Base-by-base conservation (phyloP, 2,797 vertebrate species). In the Lacerta bilineata region DNA sequence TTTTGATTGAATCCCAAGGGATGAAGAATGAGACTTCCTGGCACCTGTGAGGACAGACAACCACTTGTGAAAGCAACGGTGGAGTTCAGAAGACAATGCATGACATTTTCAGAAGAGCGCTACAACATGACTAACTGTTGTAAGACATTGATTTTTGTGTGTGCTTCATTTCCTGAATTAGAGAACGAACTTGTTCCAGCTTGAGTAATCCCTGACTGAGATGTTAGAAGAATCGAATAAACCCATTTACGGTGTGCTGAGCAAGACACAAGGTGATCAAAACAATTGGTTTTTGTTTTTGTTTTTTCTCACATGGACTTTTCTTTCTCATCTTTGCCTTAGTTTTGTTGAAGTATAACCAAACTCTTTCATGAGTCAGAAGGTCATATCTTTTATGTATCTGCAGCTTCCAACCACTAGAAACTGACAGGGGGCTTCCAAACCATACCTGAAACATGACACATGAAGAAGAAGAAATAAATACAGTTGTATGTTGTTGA, bases 181-280 rank as follows among this genome's bases (percentile, higher is more conserved):
- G 86, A 88, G 29, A 88, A 86, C 50, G 79, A 90, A n/a, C 5
- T 85, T 93, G 1, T 80, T 89, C 87, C 25, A 69, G 81, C 90
- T 43, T 25, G 7, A 74, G 0, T 61, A 87, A 89, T n/a, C 8
- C 86, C 39, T 13, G 89, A 25, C 64, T 87, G 3, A 18, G 85
- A 83, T 68, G 36, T 86, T 83, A 41, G 66, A 90, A 81, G 23
- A 88, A 87, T 83, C 23, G 0, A 33, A 80, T 41, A 80, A 81
- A 80, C 41, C 0, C 50, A 87, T 89, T 80, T 83, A 83, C 86
- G 91, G 2, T 5, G 87, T 90, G 89, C 0, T 88, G 75, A 69
- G 0, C 74, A 88, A 71, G 9, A 86, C 89, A 29, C 3, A 85
- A 83, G 20, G 29, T 59, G 1, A 88, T 88, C 33, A 81, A 88